A percentile compares a stretch with the other conserved stretches of the same genome.
Evolutionary conservation across 2,113 vertebrate genomes (phyloP).

Genomic region (Phalacrocorax pelagicus): DNA sequence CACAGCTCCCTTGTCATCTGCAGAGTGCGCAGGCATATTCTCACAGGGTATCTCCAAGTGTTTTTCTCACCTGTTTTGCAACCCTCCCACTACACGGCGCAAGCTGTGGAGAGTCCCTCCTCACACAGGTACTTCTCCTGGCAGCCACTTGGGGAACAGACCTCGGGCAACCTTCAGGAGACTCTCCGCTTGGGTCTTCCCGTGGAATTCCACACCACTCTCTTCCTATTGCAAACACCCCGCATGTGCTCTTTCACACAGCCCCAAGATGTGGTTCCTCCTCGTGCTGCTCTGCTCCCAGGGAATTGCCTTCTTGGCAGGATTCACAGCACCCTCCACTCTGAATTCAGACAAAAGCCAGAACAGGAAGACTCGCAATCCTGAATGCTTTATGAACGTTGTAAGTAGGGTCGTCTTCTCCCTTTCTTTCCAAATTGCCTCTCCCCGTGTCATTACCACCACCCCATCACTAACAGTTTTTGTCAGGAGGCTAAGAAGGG

Average conservation of each 20-base stretch:
- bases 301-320: neutral
- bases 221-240: neutral
- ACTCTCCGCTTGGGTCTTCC: neutral
- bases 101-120: neutral
- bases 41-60: too few relatives aligned
- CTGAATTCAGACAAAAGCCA: neutral
- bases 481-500: neutral
- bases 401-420: constrained; percentile 20
- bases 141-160: neutral
- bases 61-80: neutral
- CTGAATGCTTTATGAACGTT: constrained; percentile 34
- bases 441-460: neutral
- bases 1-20: neutral
- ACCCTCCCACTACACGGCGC: neutral
- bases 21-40: neutral
- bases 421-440: neutral
- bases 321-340: neutral
- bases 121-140: neutral
- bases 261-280: constrained; percentile 34
- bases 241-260: neutral
- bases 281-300: constrained; percentile 10
- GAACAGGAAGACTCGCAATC: neutral
- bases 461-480: neutral
- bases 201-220: neutral
- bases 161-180: neutral